Conservation (phyloP, 2,113 vertebrate species). For the Eurystomus gularis region DNA sequence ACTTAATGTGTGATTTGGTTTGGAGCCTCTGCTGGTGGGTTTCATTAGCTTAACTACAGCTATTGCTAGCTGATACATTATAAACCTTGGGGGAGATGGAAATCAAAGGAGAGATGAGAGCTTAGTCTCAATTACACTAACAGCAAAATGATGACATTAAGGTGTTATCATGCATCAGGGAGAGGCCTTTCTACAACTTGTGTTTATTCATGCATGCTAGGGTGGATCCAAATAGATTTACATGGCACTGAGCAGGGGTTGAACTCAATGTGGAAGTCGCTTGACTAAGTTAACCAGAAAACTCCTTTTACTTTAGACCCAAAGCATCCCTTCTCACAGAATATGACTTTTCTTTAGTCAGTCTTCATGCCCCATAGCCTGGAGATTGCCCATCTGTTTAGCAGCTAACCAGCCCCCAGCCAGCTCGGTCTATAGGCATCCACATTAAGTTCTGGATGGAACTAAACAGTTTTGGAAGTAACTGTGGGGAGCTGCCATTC, state of each 20-base stretch:
- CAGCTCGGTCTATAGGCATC: neutral
- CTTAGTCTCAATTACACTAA: neutral
- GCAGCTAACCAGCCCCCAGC: neutral
- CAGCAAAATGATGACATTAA: neutral
- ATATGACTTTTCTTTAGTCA: neutral
- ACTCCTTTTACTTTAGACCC: neutral
- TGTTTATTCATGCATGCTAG: neutral
- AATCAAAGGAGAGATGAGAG: neutral
- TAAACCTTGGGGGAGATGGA: neutral
- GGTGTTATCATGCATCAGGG: neutral
- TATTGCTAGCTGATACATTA: neutral
- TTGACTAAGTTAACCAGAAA: neutral
- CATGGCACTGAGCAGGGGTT: neutral
- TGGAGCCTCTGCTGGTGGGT: neutral
- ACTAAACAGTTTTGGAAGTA: neutral
- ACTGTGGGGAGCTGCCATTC: neutral
- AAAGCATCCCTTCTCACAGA: neutral
- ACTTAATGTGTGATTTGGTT: neutral
- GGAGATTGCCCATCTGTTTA: neutral
- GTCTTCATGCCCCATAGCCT: neutral
- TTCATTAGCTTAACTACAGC: neutral
- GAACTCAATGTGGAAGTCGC: neutral
- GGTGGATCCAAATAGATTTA: neutral
- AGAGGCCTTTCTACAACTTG: neutral
- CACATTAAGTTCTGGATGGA: neutral